phyloP scores from a whole-genome alignment of 2,888 invertebrate genomes.

The Eustalomyia histrio region DNA sequence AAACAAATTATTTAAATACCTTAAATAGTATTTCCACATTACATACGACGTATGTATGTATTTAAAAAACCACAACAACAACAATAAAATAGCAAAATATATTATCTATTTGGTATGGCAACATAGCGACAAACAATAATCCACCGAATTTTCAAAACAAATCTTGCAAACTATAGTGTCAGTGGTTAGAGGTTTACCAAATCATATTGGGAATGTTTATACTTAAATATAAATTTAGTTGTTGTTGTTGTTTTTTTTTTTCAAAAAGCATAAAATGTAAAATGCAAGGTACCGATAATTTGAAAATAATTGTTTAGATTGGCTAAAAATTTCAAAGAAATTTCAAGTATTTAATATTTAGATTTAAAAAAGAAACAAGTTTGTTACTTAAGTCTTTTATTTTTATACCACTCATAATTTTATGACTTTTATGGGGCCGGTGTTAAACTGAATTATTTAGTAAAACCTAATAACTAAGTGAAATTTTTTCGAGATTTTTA shows the following conservation, averaged over 20 bases:
- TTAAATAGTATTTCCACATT: conserved; percentile 34
- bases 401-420: background rate
- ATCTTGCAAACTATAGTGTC: background rate
- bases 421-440: too few relatives aligned
- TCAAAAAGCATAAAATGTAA: background rate
- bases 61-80: background rate
- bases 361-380: background rate
- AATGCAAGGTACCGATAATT: conserved; percentile 1
- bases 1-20: conserved; percentile 29
- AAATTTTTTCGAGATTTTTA: too few relatives aligned
- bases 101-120: conserved; percentile 17
- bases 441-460: too few relatives aligned
- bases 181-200: background rate
- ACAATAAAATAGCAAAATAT: background rate
- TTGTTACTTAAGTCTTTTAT: background rate
- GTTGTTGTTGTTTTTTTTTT: background rate
- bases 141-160: conserved; percentile 9
- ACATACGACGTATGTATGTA: too few relatives aligned
- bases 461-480: too few relatives aligned
- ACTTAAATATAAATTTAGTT: too few relatives aligned
- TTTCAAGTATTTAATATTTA: background rate
- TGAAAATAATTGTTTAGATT: background rate
- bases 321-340: background rate
- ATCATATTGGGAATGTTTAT: background rate
- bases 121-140: conserved; percentile 33